Evolutionary conservation across 92 coral and sea anemone species (phyloP), one percentile per base, ranked within the genome.

Genomic region (Heliopora coerulea): DNA sequence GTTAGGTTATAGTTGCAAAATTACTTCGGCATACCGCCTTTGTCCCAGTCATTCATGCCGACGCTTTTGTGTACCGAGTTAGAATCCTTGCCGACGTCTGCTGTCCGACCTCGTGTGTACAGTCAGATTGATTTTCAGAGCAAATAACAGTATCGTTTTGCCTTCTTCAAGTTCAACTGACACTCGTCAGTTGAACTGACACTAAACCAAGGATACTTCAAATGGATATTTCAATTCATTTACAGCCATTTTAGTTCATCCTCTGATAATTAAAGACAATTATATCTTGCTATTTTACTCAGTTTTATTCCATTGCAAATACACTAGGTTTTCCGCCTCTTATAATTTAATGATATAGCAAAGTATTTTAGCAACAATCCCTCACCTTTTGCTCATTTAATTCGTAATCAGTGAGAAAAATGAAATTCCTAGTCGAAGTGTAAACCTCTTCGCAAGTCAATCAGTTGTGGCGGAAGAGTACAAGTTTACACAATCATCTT

Each of bases 1-100:
- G 25, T 14, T 19, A 3, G 23, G 59, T n/a, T n/a, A n/a, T 44
- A 27, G 39, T 25, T 1, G 40, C 41, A 15, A 46, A 67, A 67
- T 67, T 46, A 11, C 74, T 67, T 67, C 48, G 30, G 59, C 58
- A 19, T 31, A 44, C 34, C 54, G 40, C 31, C 59, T 67, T 67
- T 66, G 74, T 26, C 12, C 6, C 26, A 2, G 72, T 1, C 19
- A 33, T 15, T 14, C 32, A 44, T 67, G 74, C 74, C 74, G 74
- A 46, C 74, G 23, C 58, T 34, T 63, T 20, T 32, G 49, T 32
- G 49, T 11, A 19, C 1, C 44, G 24, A 30, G 69, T 44, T 33
- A 8, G 3, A 19, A 6, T 15, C 12, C 52, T 15, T n/a, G 52
- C 52, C 52, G 52, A 8, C 52, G 52, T 46, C 52, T 46, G 52